Evolutionary conservation across 2,113 vertebrate species (phyloP).

Genomic region (Tapirus terrestris): DNA sequence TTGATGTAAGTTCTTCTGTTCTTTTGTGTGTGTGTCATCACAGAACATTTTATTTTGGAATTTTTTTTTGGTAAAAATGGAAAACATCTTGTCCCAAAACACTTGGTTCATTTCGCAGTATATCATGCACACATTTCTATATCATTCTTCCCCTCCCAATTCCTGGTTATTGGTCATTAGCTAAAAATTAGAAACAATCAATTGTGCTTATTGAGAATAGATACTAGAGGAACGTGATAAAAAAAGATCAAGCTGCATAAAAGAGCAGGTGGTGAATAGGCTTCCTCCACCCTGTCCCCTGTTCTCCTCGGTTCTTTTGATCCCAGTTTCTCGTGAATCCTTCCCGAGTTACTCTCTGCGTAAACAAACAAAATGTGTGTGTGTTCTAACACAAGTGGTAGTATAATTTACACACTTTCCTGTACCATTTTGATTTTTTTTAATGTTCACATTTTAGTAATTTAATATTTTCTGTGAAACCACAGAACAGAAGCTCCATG

Average conservation of each 20-base stretch:
- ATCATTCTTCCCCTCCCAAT: neutral
- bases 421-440: conserved; percentile 21
- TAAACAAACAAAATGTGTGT: neutral
- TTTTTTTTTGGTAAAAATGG: neutral
- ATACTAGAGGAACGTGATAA: neutral
- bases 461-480: neutral
- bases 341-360: neutral
- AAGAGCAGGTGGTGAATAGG: neutral
- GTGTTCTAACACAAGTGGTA: neutral
- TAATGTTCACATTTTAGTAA: neutral
- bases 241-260: neutral
- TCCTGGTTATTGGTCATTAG: neutral
- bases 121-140: neutral
- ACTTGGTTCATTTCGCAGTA: neutral
- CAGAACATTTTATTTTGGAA: neutral
- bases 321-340: neutral
- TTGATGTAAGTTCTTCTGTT: neutral
- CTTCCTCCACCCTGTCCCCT: neutral
- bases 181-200: neutral
- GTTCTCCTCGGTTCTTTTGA: neutral
- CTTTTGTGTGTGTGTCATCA: neutral
- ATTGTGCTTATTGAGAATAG: neutral
- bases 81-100: neutral
- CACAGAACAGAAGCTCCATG: neutral
- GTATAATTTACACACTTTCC: neutral